Evolutionary conservation across 2,113 vertebrate species (phyloP), one percentile per base, ranked within the genome.

Genomic region (Benitochromis conjunctus): DNA sequence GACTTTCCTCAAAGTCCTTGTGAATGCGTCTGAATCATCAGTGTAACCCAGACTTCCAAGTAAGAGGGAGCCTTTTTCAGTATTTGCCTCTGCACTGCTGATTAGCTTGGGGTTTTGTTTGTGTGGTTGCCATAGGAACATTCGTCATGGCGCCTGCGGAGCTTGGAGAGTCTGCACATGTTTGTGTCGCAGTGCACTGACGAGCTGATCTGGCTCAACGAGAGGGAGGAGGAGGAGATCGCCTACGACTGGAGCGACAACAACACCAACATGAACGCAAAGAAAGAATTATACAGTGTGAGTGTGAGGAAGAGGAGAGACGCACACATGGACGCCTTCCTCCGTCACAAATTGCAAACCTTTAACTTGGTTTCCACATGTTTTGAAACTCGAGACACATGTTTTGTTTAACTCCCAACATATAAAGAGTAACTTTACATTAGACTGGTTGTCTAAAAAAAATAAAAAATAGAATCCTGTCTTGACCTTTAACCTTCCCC

Each of bases 161-260:
- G 98, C 91, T 96, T 99, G 78, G 97, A 98, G 94, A 99, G 97
- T 93, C 91, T 99, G 87, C 97, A 98, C 0, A 95, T 95, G 1
- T 98, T 99, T 41, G 98, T 99, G 93, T 97, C 96, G 5, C 96
- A 94, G 77, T 98, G 98, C 93, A 99, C 99, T 0, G 95, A 98
- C 18, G 98, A 99, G 93, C 96, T 99, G 86, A 99, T 99, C 86
- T 99, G 99, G 99, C 96, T 99, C 88, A 99, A 99, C 19, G 98
- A 99, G 96, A 97, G 97, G 88, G 98, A 99, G 94, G 98, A 99
- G 93, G 98, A 99, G 92, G 99, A 99, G 54, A 96, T 99, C 69
- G 97, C 98, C 60, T 99, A 96, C 7, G 99, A 99, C 95, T 99
- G 98, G 99, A 99, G 98, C 18, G 97, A 99, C 92, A 96, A 83